phyloP scores from a whole-genome alignment of 1,140 invertebrate species.

The Heliconius eleuchia region DNA sequence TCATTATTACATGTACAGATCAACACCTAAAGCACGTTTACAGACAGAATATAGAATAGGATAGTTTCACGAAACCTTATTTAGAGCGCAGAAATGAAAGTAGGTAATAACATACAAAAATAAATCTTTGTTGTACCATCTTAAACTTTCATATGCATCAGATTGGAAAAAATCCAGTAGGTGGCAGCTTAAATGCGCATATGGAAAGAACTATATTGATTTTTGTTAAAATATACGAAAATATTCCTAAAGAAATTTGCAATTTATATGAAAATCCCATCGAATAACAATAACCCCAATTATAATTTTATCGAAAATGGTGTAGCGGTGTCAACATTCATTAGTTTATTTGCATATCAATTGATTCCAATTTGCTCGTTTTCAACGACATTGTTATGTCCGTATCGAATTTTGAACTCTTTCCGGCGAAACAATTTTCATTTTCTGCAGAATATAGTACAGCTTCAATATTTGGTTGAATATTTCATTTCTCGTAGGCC shows the following conservation, averaged over 20 bases:
- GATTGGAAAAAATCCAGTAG: too few relatives aligned
- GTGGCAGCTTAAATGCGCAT: not conserved
- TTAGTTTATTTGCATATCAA: conserved; percentile 45
- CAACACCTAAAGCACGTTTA: too few relatives aligned
- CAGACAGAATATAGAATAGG: too few relatives aligned
- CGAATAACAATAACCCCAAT: conserved; percentile 37
- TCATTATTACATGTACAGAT: too few relatives aligned
- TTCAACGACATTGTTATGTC: conserved; percentile 39
- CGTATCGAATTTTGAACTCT: conserved; percentile 50
- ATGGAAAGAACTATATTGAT: not conserved
- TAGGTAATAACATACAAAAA: too few relatives aligned
- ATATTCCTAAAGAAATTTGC: conserved; percentile 12
- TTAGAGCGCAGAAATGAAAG: too few relatives aligned
- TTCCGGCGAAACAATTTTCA: conserved; percentile 65
- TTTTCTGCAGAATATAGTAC: conserved; percentile 51
- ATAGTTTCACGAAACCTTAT: too few relatives aligned
- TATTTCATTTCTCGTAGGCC: conserved; percentile 60
- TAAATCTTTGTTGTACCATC: too few relatives aligned
- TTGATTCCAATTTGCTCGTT: conserved; percentile 40
- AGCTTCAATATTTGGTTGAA: conserved; percentile 62
- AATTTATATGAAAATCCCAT: conserved; percentile 21
- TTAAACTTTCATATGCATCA: too few relatives aligned
- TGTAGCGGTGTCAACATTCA: conserved; percentile 42
- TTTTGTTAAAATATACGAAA: not conserved
- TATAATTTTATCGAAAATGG: conserved; percentile 42